Evolutionary conservation across 2,797 vertebrate genomes (phyloP).

Genomic region (Natrix natrix): DNA sequence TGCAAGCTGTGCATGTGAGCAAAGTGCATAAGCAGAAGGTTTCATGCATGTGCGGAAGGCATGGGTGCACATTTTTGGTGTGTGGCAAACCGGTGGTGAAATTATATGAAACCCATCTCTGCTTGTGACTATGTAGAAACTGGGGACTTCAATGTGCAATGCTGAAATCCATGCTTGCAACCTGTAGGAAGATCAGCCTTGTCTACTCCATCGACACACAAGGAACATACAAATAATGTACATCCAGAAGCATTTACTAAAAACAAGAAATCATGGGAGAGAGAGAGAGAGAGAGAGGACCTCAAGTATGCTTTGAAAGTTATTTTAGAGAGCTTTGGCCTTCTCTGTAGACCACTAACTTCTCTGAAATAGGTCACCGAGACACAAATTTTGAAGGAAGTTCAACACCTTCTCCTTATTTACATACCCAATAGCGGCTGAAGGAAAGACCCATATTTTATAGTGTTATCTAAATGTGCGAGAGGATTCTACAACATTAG

Average conservation of each 20-base stretch:
- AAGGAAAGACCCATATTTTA: not conserved
- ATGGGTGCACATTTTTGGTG: too few relatives aligned
- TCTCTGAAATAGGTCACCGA: not conserved
- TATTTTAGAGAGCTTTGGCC: not conserved
- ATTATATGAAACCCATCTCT: too few relatives aligned
- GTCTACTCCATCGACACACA: not conserved
- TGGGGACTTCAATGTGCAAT: not conserved
- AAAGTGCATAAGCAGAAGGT: too few relatives aligned
- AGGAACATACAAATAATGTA: not conserved
- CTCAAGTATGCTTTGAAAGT: not conserved
- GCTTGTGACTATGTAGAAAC: too few relatives aligned
- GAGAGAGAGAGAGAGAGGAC: not conserved
- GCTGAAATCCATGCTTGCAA: not conserved
- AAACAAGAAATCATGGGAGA: not conserved
- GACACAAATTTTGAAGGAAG: not conserved
- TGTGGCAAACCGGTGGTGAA: too few relatives aligned
- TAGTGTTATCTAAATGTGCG: not conserved
- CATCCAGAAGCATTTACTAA: not conserved
- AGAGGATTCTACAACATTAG: slow-evolving; percentile 26
- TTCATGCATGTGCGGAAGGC: too few relatives aligned
- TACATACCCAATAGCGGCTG: not conserved
- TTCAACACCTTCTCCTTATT: not conserved
- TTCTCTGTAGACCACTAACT: not conserved
- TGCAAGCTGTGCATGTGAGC: too few relatives aligned
- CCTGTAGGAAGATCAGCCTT: not conserved